Base-by-base conservation (phyloP, 2,797 vertebrate species). In the Notolepis coatsorum region DNA sequence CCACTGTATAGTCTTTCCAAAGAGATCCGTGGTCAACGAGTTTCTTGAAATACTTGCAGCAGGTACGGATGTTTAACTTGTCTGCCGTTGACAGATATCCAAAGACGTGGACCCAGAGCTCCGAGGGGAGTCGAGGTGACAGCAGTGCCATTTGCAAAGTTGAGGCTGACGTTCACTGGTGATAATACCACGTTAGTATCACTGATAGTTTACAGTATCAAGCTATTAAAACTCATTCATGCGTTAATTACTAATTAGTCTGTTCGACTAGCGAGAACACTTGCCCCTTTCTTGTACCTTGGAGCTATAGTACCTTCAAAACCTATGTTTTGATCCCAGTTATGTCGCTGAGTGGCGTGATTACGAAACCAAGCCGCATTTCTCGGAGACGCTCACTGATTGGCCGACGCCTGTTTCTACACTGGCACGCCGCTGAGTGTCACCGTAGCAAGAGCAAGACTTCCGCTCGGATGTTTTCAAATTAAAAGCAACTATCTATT, bases 41-140 rank as follows among this genome's bases (percentile, higher is more conserved):
- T n/a, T 65, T 70, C 8, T 53, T 77, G 58, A 88, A 89, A 18
- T 64, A 61, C 37, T 48, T 84, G 68, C 84, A 88, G 2, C 45
- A 49, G 0, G 71, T 54, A 7, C 89, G 80, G 5, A 82, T 61
- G n/a, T 20, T 68, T 2, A 71, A 63, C 56, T 81, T 82, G 61
- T 91, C 89, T 5, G 42, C 25, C 8, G 7, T 9, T 2, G 73
- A 54, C 42, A 90, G 65, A 41, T 62, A 79, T 0, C 63, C 24
- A 21, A 91, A 82, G 2, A 89, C 67, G 7, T 78, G 60, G 35
- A 7, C 62, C 84, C 85, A 89, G 0, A 89, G 10, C 21, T 91
- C 89, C 1, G 72, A 3, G 7, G 88, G 88, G n/a, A 89, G 53
- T 23, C 24, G 53, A 0, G 1, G 3, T n/a, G 3, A 17, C 4